Base-by-base conservation (phyloP, 2,888 invertebrate genomes). In the Dorcus hopei region DNA sequence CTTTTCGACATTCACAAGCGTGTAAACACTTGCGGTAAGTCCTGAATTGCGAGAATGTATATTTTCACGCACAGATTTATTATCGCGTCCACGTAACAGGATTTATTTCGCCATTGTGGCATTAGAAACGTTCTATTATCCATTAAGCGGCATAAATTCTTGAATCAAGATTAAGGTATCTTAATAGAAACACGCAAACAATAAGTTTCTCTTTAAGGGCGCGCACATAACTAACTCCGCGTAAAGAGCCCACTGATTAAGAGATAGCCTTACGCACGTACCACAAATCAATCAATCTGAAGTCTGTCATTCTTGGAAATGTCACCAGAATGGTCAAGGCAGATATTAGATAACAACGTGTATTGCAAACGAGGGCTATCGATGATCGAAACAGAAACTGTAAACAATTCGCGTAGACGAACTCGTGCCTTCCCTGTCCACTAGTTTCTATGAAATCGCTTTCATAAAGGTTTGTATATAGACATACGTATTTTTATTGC, bases 261-360 rank as follows among this genome's bases (percentile, higher is more conserved):
- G 52, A 55, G 59, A 59, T 59, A 59, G 59, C 59, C 59, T 54
- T 55, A 59, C 49, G 45, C 56, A 52, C 52, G 47, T 43, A 52
- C 49, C 48, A 48, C 59, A 59, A 59, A 59, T 59, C 59, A 59
- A 59, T 59, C 59, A 55, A 40, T 52, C 52, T 48, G 47, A 52
- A 40, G 57, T 57, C 57, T 57, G 57, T 52, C 57, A 57, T 57
- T 57, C 51, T 43, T 11, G 19, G 57, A 51, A 57, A 52, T 39
- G 57, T 51, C 57, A 52, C 52, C 52, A 40, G 47, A 51, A 57
- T 57, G 57, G 57, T 57, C 57, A 57, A 57, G 26, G 51, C 47
- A 51, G 57, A 57, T 57, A 52, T 51, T 51, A 57, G 57, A 57
- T 57, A 57, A 57, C 51, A 33, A 40, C 52, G 40, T 52, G 57